Percentiles rank a stretch among this genome's conserved stretches.
Conservation (phyloP, 2,113 vertebrate genomes). For the Nanorana parkeri region DNA sequence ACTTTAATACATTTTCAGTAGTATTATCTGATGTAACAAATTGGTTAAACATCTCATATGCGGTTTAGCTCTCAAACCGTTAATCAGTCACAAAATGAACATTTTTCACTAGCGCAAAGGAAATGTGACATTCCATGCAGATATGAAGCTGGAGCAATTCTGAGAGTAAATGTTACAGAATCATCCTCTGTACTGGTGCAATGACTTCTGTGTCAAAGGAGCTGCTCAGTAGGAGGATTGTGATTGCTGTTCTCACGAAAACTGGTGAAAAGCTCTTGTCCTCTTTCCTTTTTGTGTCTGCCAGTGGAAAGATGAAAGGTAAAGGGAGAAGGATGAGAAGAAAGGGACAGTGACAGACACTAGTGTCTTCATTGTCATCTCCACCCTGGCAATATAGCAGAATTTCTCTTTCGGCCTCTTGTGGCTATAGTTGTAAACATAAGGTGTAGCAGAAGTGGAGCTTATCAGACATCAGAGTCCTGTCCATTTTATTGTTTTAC, state of each 20-base stretch:
- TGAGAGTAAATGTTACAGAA: too few relatives aligned
- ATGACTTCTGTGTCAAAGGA: background rate
- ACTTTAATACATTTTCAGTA: too few relatives aligned
- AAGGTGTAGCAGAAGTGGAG: constrained; percentile 20
- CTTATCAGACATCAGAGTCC: constrained; percentile 52
- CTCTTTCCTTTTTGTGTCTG: background rate
- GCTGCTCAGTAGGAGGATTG: background rate
- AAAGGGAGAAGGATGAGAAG: constrained; percentile 26
- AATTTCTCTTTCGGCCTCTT: background rate
- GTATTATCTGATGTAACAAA: rapidly evolving
- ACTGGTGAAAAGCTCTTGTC: background rate
- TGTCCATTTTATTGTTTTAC: constrained; percentile 34
- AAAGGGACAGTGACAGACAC: constrained; percentile 29
- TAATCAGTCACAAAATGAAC: too few relatives aligned
- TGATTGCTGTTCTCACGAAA: background rate
- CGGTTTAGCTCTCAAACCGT: too few relatives aligned
- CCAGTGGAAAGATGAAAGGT: constrained; percentile 38
- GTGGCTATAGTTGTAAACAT: constrained; percentile 8
- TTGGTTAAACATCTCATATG: too few relatives aligned
- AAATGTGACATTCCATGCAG: too few relatives aligned
- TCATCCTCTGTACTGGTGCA: too few relatives aligned
- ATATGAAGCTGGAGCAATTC: too few relatives aligned
- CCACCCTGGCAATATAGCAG: constrained; percentile 7
- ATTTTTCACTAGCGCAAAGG: too few relatives aligned
- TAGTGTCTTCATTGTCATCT: constrained; percentile 14